Evolutionary conservation across 1,140 invertebrate genomes (phyloP).

Genomic region (Carposina sasakii): DNA sequence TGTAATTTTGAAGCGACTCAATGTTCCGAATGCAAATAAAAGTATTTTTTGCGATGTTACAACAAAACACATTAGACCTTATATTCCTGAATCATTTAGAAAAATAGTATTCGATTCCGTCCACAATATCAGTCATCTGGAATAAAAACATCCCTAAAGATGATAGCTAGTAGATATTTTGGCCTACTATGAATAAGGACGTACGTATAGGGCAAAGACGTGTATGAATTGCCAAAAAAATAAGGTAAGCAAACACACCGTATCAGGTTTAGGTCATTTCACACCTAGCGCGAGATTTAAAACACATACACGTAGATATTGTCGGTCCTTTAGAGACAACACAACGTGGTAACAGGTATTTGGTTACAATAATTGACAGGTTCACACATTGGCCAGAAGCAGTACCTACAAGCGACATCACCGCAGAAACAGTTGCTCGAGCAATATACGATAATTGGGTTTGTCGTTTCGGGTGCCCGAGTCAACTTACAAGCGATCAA

Average conservation of each 20-base stretch:
- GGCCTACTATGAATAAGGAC: slow-evolving; percentile 48
- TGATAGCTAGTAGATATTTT: slow-evolving; percentile 39
- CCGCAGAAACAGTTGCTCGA: slow-evolving; percentile 37
- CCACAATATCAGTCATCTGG: slow-evolving; percentile 40
- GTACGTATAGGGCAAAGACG: slow-evolving; percentile 26
- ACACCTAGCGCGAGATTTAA: neutral
- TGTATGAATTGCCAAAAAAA: slow-evolving; percentile 16
- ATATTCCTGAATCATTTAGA: slow-evolving; percentile 17
- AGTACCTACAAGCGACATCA: slow-evolving; percentile 28
- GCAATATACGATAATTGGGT: slow-evolving; percentile 48
- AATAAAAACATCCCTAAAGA: slow-evolving; percentile 23
- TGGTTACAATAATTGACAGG: slow-evolving; percentile 33
- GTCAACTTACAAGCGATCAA: slow-evolving; percentile 39
- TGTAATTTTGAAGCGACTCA: neutral
- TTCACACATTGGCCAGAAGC: slow-evolving; percentile 41
- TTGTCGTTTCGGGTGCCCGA: slow-evolving; percentile 40
- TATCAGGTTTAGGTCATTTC: neutral
- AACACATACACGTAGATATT: too few species aligned
- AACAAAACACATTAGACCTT: slow-evolving; percentile 4
- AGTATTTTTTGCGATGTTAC: neutral
- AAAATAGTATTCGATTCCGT: slow-evolving; percentile 16
- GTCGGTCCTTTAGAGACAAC: neutral
- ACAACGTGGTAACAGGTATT: slow-evolving; percentile 17
- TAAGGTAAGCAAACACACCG: slow-evolving; percentile 7
- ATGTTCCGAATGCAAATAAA: neutral